phyloP scores from a whole-genome alignment of 2,888 invertebrate species.

The Agrochola macilenta region DNA sequence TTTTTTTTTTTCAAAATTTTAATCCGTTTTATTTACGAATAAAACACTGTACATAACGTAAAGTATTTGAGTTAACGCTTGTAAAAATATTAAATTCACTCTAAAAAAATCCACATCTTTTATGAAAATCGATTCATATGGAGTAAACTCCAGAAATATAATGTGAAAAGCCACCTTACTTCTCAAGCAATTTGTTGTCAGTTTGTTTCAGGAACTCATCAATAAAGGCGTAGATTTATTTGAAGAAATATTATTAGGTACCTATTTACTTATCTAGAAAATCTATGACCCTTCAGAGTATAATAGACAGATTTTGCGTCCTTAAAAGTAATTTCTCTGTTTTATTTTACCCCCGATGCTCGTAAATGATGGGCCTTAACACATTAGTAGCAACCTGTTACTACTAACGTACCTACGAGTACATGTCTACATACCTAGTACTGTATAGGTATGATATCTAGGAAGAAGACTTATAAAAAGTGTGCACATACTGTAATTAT shows the following conservation, averaged over 20 bases:
- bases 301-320: conserved; percentile 53
- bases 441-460: too few species aligned
- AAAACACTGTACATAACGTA: too few species aligned
- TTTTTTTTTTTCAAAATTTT: too few species aligned
- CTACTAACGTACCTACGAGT: neutral
- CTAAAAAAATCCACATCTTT: too few species aligned
- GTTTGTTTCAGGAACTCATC: conserved; percentile 25
- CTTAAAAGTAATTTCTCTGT: conserved; percentile 45
- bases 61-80: too few species aligned
- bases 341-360: conserved; percentile 54
- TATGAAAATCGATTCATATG: too few species aligned
- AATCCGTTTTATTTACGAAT: too few species aligned
- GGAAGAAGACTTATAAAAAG: neutral
- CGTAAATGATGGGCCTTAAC: conserved; percentile 35
- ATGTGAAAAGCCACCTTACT: neutral
- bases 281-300: conserved; percentile 68
- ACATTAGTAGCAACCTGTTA: conserved; percentile 36
- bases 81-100: too few species aligned
- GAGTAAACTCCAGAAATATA: neutral
- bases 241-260: conserved; percentile 9
- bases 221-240: conserved; percentile 19
- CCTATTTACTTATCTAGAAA: conserved; percentile 4
- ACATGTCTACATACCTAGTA: neutral
- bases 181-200: conserved; percentile 4
- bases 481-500: neutral